These are phyloP conservation scores for Eilema depressum DNA, from an alignment of 2,888 invertebrate genomes.

Conservation along the genomic window DNA sequence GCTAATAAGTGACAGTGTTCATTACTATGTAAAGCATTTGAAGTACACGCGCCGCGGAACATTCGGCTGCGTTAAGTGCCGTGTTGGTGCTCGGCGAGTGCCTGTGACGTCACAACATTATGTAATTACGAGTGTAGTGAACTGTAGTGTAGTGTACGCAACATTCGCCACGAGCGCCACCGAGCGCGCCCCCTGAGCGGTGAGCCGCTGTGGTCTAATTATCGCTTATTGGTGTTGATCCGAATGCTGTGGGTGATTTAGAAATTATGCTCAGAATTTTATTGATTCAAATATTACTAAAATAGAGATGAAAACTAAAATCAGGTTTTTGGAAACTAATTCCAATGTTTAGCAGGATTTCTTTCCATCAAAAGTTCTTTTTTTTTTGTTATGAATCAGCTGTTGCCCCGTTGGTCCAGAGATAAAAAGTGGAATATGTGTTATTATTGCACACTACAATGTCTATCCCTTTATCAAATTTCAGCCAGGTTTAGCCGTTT, in stretches of 20 bases:
- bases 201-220: background rate
- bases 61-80: background rate
- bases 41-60: background rate
- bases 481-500: too few relatives aligned
- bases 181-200: constrained; percentile 2
- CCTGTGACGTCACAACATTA: constrained; percentile 26
- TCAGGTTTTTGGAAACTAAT: too few relatives aligned
- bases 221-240: background rate
- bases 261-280: background rate
- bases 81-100: background rate
- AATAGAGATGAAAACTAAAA: too few relatives aligned
- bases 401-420: too few relatives aligned
- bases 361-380: too few relatives aligned
- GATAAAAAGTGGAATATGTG: too few relatives aligned
- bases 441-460: too few relatives aligned
- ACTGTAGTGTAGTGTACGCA: constrained; percentile 29
- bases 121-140: too few relatives aligned
- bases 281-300: too few relatives aligned
- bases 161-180: constrained; percentile 3
- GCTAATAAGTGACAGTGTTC: background rate
- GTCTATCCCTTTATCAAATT: too few relatives aligned
- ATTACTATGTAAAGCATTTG: background rate
- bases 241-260: background rate
- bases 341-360: too few relatives aligned
- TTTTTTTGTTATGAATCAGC: too few relatives aligned